These are phyloP conservation scores for Triplophysa bombifrons DNA, from an alignment of 2,797 vertebrate genomes.

Conservation along the genomic window DNA sequence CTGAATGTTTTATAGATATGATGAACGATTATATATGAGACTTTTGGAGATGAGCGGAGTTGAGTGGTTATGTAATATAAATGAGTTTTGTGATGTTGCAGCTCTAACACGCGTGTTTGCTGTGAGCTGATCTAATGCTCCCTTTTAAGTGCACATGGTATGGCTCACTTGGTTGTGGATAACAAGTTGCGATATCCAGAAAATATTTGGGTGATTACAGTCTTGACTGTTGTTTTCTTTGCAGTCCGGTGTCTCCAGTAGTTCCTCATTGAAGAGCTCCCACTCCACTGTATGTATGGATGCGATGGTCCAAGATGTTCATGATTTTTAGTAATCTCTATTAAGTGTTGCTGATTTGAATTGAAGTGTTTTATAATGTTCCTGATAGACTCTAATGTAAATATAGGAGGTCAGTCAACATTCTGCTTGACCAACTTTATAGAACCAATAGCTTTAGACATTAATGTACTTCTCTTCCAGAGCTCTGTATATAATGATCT, in stretches of 20 bases:
- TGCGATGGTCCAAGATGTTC: neutral
- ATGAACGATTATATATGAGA: constrained; percentile 1
- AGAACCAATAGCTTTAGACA: neutral
- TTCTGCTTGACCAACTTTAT: too few relatives aligned
- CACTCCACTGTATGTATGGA: constrained; percentile 81
- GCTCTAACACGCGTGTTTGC: constrained; percentile 21
- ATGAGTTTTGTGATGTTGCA: neutral
- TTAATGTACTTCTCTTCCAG: constrained; percentile 69
- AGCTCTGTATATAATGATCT: constrained; percentile 84
- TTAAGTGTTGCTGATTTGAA: neutral
- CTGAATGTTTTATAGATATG: neutral
- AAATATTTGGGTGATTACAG: constrained; percentile 21
- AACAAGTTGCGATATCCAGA: constrained; percentile 9
- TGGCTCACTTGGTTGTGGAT: constrained; percentile 15
- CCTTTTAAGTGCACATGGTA: constrained; percentile 6
- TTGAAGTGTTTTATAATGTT: too few relatives aligned
- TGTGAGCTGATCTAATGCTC: neutral
- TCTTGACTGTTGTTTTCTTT: constrained; percentile 64
- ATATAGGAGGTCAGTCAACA: neutral
- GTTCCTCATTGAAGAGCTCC: constrained; percentile 75
- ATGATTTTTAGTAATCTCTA: neutral
- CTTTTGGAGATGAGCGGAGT: neutral
- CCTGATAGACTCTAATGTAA: neutral
- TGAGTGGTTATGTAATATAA: constrained; percentile 3
- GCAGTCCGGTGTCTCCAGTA: constrained; percentile 74